A percentile compares a stretch with the other conserved stretches of the same genome.
Evolutionary conservation across 2,888 invertebrate genomes (phyloP).

Genomic region (Anodontia alba): DNA sequence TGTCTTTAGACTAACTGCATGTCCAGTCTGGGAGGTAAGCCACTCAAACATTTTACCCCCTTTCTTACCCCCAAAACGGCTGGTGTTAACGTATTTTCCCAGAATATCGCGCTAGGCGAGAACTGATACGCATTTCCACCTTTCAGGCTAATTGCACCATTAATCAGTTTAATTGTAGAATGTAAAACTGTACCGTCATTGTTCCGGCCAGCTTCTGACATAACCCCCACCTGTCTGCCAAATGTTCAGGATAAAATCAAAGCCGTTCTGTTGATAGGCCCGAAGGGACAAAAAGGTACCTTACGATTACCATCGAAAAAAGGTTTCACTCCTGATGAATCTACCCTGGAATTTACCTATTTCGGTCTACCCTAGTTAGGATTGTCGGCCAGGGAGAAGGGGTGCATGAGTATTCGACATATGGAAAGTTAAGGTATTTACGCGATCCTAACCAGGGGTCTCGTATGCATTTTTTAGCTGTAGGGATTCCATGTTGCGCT

Average conservation of each 20-base stretch:
- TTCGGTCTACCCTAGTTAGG: neutral
- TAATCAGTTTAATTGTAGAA: neutral
- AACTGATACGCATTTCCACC: constrained; percentile 1
- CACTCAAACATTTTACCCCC: neutral
- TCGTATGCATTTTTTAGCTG: neutral
- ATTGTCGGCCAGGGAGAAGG: too few species aligned
- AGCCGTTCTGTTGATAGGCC: neutral
- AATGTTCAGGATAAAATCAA: neutral
- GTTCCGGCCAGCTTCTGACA: neutral
- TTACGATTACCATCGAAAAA: neutral
- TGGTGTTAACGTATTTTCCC: neutral
- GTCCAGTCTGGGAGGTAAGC: neutral
- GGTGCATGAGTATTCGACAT: neutral
- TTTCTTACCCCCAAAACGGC: neutral
- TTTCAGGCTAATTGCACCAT: neutral
- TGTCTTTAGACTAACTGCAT: neutral
- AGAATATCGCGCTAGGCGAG: neutral
- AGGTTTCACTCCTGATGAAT: neutral
- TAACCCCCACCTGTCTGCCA: neutral
- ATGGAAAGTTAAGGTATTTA: neutral
- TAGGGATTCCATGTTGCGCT: neutral
- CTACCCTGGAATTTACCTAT: neutral
- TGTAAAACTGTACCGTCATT: neutral
- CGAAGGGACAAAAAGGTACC: neutral
- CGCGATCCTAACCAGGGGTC: neutral